A percentile compares a stretch with the other conserved stretches of the same genome.
Evolutionary conservation across 2,113 vertebrate genomes (phyloP).

Genomic region (Vidua chalybeata): DNA sequence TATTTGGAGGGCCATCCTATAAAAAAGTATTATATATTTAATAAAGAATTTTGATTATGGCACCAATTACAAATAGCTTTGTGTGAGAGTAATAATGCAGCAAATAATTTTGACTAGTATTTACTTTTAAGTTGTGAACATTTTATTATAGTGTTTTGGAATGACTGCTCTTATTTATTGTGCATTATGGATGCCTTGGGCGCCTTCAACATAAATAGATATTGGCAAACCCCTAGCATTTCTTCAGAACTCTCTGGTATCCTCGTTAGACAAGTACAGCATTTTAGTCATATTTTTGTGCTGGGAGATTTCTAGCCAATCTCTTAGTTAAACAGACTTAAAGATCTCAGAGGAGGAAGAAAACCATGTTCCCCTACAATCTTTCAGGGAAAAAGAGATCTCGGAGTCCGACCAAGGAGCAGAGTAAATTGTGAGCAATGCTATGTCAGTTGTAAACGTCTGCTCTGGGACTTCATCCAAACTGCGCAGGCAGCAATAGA

Average conservation of each 20-base stretch:
- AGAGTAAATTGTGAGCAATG: conserved; percentile 38
- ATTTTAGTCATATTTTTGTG: conserved; percentile 38
- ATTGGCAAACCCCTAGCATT: conserved; percentile 23
- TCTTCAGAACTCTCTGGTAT: conserved; percentile 15
- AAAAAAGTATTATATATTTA: conserved; percentile 49
- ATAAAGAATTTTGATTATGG: conserved; percentile 27
- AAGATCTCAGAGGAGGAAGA: conserved; percentile 9
- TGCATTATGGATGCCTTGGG: conserved; percentile 25
- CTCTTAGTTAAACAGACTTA: conserved; percentile 14
- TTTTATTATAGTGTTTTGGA: conserved; percentile 58
- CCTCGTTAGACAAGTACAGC: conserved; percentile 29
- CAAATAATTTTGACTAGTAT: conserved; percentile 35
- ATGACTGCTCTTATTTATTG: conserved; percentile 30
- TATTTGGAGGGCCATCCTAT: conserved; percentile 38
- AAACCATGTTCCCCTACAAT: neutral
- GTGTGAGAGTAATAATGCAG: neutral
- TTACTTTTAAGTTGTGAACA: conserved; percentile 61
- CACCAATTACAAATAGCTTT: conserved; percentile 41
- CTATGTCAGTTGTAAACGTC: conserved; percentile 19
- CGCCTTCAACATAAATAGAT: conserved; percentile 38
- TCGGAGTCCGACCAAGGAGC: neutral
- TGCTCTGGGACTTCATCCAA: conserved; percentile 1
- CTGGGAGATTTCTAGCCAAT: conserved; percentile 24
- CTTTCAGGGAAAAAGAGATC: neutral
- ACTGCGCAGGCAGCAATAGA: neutral